Evolutionary conservation across 2,888 invertebrate species (phyloP).

Genomic region (Carcina quercana): DNA sequence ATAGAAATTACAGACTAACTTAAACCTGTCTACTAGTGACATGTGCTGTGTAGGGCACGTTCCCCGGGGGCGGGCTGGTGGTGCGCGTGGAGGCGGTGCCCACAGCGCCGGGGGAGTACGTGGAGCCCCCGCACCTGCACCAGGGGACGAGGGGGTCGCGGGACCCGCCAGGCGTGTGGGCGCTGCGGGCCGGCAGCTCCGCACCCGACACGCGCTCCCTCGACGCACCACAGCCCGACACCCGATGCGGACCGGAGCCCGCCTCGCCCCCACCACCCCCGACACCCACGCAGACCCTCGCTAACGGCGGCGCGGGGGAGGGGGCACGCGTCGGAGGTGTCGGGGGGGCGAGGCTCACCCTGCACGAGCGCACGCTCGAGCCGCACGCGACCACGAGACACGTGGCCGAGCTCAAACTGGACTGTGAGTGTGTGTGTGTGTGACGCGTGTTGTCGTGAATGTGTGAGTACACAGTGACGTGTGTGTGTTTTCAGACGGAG

Average conservation of each 20-base stretch:
- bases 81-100: slow-evolving; percentile 52
- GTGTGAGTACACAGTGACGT: no score
- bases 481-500: slow-evolving; percentile 29
- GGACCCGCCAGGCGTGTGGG: no score
- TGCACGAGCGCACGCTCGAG: slow-evolving; percentile 24
- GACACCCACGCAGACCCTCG: slow-evolving; percentile 15
- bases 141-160: slow-evolving; percentile 41
- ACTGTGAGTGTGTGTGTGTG: slow-evolving; percentile 13
- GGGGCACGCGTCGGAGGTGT: slow-evolving; percentile 27
- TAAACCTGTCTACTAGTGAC: not conserved
- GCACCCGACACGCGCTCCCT: not conserved
- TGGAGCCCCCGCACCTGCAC: slow-evolving; percentile 46
- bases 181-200: not conserved
- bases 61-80: slow-evolving; percentile 48
- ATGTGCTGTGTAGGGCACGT: slow-evolving; percentile 22
- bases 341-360: slow-evolving; percentile 24
- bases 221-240: not conserved
- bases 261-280: not conserved
- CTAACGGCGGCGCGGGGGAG: slow-evolving; percentile 39
- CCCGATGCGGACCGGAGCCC: not conserved
- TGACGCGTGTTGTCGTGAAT: no score
- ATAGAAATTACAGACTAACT: no score
- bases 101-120: slow-evolving; percentile 44
- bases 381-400: slow-evolving; percentile 31
- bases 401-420: slow-evolving; percentile 27